Percentiles rank a stretch among this genome's conserved stretches.
Evolutionary conservation across 1,140 invertebrate genomes (phyloP).

Genomic region (Dolichoris vasculosae): DNA sequence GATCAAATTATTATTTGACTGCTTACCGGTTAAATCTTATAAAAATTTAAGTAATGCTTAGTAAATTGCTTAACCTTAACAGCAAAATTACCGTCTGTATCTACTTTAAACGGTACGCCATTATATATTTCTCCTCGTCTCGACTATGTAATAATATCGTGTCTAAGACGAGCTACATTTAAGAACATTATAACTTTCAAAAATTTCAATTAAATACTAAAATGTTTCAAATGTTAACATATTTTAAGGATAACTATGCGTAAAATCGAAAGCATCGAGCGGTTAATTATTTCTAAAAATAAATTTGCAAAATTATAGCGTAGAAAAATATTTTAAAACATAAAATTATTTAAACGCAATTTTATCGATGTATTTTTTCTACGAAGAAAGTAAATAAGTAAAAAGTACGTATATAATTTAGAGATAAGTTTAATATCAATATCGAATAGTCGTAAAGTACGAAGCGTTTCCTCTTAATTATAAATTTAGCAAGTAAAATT

Average conservation of each 20-base stretch:
- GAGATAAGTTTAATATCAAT: not conserved
- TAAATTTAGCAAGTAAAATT: conserved; percentile 20
- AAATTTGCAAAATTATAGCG: not conserved
- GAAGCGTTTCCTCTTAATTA: conserved; percentile 8
- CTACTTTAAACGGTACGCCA: conserved; percentile 64
- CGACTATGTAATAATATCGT: not conserved
- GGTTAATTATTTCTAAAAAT: too few species aligned
- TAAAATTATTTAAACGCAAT: not conserved
- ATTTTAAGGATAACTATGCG: too few species aligned
- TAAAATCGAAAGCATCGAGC: too few species aligned
- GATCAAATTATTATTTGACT: conserved; percentile 58
- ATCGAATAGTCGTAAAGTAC: conserved; percentile 33
- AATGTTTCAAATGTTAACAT: not conserved
- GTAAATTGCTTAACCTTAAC: conserved; percentile 71
- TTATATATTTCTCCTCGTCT: conserved; percentile 61
- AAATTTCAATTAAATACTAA: not conserved
- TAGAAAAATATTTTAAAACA: not conserved
- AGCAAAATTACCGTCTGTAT: conserved; percentile 62
- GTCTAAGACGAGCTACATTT: conserved; percentile 6
- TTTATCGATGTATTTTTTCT: not conserved
- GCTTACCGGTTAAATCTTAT: conserved; percentile 59
- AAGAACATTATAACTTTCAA: not conserved
- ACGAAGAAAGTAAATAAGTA: too few species aligned
- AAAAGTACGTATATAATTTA: not conserved
- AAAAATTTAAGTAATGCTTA: conserved; percentile 67